These are phyloP conservation scores for Atta cephalotes DNA, from an alignment of 1,140 invertebrate genomes.

Conservation along the genomic window DNA sequence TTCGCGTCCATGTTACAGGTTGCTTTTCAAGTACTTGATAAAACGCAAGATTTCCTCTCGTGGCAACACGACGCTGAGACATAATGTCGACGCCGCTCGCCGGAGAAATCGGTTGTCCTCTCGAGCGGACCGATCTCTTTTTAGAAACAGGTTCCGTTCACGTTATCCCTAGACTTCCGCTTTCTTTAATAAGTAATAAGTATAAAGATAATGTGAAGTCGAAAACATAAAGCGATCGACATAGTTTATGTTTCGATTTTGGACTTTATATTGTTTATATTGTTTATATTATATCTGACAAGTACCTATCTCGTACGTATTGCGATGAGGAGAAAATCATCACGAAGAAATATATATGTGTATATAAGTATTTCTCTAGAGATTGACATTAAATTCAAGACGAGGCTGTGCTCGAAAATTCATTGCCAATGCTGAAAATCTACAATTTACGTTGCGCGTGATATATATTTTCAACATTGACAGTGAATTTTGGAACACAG, in stretches of 20 bases:
- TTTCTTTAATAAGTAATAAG: neutral
- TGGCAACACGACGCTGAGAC: constrained; percentile 14
- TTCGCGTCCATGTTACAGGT: constrained; percentile 78
- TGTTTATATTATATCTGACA: no score
- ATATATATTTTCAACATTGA: no score
- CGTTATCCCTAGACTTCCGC: constrained; percentile 23
- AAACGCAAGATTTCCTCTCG: constrained; percentile 27
- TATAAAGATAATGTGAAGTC: no score
- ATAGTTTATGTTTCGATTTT: no score
- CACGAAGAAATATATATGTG: neutral
- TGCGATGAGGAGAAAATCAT: neutral
- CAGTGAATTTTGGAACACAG: no score
- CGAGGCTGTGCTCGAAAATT: no score
- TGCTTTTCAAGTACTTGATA: constrained; percentile 54
- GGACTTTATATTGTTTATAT: no score
- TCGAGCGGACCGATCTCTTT: constrained; percentile 29
- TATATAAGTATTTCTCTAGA: neutral
- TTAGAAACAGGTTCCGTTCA: constrained; percentile 33
- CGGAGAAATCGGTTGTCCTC: constrained; percentile 46
- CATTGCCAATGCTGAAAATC: no score
- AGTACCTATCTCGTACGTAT: neutral
- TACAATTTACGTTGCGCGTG: no score
- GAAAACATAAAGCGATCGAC: no score
- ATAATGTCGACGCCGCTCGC: neutral
- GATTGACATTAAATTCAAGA: neutral